These are phyloP conservation scores for Hydrotaea diabolus DNA, from an alignment of 2,888 invertebrate species.

Conservation along the genomic window DNA sequence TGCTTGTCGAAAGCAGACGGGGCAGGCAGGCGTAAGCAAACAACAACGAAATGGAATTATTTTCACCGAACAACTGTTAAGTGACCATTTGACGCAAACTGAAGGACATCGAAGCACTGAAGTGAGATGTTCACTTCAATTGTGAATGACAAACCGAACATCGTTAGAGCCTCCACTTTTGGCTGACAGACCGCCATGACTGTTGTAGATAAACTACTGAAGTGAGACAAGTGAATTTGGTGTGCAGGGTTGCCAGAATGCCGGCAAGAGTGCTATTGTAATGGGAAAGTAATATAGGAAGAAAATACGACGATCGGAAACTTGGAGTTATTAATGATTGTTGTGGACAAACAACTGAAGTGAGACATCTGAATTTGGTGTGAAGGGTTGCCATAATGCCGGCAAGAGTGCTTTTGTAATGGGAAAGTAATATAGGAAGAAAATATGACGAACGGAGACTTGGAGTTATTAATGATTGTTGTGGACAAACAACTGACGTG, in stretches of 20 bases:
- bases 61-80: conserved; percentile 44
- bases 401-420: not conserved
- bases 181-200: not conserved
- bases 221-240: not conserved
- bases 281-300: not conserved
- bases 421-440: not conserved
- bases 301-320: too few species aligned
- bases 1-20: too few species aligned
- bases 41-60: not conserved
- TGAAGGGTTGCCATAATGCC: not conserved
- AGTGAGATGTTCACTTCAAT: not conserved
- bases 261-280: not conserved
- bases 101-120: not conserved
- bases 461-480: too few species aligned
- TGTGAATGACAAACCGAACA: not conserved
- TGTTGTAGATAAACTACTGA: not conserved
- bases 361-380: not conserved
- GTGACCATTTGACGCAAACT: conserved; percentile 41
- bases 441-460: too few species aligned
- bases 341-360: not conserved
- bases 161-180: not conserved
- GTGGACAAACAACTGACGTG: not conserved
- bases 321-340: too few species aligned
- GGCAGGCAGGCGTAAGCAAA: too few species aligned
- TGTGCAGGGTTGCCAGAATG: not conserved